These are phyloP conservation scores for Eugnorisma glareosa DNA, from an alignment of 2,888 invertebrate genomes.

Conservation along the genomic window DNA sequence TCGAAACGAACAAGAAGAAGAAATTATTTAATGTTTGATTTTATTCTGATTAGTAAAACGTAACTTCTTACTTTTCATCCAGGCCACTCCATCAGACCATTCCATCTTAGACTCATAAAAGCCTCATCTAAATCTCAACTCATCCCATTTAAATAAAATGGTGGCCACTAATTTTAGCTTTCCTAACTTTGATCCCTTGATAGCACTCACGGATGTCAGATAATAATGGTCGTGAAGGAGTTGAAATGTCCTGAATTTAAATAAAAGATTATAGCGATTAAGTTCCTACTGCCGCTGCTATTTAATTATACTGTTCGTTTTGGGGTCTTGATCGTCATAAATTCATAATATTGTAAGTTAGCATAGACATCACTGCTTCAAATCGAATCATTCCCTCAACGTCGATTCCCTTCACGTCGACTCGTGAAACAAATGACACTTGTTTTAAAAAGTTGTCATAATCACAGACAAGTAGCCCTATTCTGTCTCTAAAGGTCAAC, in stretches of 20 bases:
- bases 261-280: constrained; percentile 26
- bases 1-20: neutral
- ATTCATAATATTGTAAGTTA: neutral
- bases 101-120: neutral
- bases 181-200: constrained; percentile 38
- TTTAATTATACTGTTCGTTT: constrained; percentile 14
- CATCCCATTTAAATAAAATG: constrained; percentile 30
- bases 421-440: too few species aligned
- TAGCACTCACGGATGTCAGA: constrained; percentile 25
- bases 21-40: neutral
- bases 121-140: constrained; percentile 9
- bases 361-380: neutral
- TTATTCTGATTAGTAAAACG: neutral
- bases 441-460: too few species aligned
- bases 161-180: constrained; percentile 23
- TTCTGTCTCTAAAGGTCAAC: neutral
- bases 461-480: neutral
- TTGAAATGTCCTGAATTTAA: constrained; percentile 47
- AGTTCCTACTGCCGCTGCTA: neutral
- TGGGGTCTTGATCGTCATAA: neutral
- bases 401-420: too few species aligned
- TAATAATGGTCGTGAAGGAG: constrained; percentile 29
- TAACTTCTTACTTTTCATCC: neutral
- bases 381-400: too few species aligned
- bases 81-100: too few species aligned